A percentile compares a stretch with the other conserved stretches of the same genome.
Evolutionary conservation across 2,797 vertebrate genomes (phyloP).

Genomic region (Peromyscus attwateri): DNA sequence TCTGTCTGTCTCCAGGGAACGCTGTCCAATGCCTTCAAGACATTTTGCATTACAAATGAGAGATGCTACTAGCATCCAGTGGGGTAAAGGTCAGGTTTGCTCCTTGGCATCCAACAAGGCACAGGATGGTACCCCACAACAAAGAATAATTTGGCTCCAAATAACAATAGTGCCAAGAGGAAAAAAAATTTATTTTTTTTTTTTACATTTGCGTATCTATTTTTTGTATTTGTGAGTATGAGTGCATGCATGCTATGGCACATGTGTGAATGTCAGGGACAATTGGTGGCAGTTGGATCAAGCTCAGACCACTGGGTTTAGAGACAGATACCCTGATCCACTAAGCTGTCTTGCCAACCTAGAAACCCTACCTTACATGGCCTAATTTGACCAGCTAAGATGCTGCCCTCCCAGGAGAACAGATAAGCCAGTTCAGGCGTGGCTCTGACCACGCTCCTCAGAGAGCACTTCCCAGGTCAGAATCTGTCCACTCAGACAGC

Average conservation of each 20-base stretch:
- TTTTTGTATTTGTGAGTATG: neutral
- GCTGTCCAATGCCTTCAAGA: neutral
- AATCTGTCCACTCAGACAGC: neutral
- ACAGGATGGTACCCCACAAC: neutral
- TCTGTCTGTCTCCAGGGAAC: neutral
- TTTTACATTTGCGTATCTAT: neutral
- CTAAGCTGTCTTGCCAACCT: neutral
- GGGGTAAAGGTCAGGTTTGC: neutral
- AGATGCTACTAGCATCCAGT: neutral
- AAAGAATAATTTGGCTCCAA: neutral
- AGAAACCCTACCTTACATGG: neutral
- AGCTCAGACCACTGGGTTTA: neutral
- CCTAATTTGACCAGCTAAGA: neutral
- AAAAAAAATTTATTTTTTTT: neutral
- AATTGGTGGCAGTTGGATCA: neutral
- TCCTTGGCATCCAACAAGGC: neutral
- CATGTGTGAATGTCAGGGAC: neutral
- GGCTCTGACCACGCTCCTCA: rapidly evolving
- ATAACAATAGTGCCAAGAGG: neutral
- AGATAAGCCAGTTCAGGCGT: too few relatives aligned
- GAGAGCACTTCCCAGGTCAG: neutral
- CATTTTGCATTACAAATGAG: neutral
- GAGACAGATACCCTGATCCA: neutral
- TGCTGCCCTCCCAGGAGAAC: neutral
- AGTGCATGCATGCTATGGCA: too few relatives aligned